Evolutionary conservation across 2,888 invertebrate genomes (phyloP), one percentile per base, ranked within the genome.

Genomic region (Monoplex corrugatus): DNA sequence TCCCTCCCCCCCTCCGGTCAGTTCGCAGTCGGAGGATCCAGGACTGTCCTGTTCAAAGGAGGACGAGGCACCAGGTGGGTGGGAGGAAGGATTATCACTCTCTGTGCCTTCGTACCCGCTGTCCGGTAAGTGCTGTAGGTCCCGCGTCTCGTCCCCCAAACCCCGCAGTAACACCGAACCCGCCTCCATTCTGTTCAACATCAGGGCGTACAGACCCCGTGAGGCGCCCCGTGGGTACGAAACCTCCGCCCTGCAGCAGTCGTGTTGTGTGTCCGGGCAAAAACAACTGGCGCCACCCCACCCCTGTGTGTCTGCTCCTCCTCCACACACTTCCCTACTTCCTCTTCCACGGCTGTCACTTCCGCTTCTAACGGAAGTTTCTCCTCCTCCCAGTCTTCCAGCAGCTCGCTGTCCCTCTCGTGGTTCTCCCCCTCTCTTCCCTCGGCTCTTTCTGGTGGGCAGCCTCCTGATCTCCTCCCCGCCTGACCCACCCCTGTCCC

Each of bases 31-130:
- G 28, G 86, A 68, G 68, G 86, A 86, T n/a, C 10, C 28, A 23
- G 35, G 68, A 50, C 68, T 68, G 86, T 86, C 85, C 2, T 10
- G 68, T 6, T 86, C 86, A 2, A 63, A 23, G 32, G 43, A 43
- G 43, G 28, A 78, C 72, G 32, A 32, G 40, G 78, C 78, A 8
- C 63, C 40, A 23, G 84, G 35, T 35, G 32, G n/a, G 38, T n/a
- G 32, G 40, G 44, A 32, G 40, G 86, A 63, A 3, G 68, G 86
- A 23, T 40, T 87, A 35, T 89, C 89, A 40, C 87, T 89, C 32
- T 87, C 82, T 23, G 87, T 88, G n/a, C 87, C 89, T 32, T 87
- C 89, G n/a, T 87, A 89, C 63, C 89, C 89, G 84, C 89, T 89
- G 86, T 89, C 89, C 44, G 32, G 38, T 16, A 57, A 50, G 50